These are phyloP conservation scores for Drosophila cognata DNA, from an alignment of 2,888 invertebrate genomes.

Conservation along the genomic window DNA sequence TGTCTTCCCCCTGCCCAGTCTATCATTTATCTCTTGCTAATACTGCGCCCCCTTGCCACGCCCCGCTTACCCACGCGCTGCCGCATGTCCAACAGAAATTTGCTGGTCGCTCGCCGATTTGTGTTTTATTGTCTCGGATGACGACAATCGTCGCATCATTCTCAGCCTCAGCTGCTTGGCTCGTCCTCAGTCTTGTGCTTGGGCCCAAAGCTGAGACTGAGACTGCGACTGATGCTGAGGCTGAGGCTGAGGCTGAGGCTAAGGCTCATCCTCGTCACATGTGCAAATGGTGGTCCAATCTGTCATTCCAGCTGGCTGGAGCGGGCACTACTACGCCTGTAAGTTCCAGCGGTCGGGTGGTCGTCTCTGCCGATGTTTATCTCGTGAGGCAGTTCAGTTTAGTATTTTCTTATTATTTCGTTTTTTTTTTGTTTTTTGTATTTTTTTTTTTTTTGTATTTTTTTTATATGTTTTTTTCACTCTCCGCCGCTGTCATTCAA, in stretches of 20 bases:
- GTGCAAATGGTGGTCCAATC: conserved; percentile 67
- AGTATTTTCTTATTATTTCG: conserved; percentile 37
- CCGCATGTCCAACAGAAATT: neutral
- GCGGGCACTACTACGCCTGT: conserved; percentile 13
- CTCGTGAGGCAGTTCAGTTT: conserved; percentile 56
- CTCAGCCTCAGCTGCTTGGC: conserved; percentile 6
- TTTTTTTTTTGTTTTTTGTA: conserved; percentile 7
- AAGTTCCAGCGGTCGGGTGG: conserved; percentile 59
- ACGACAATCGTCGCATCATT: conserved; percentile 38
- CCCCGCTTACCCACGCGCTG: neutral
- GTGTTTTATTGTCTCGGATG: conserved; percentile 50
- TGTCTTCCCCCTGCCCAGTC: neutral
- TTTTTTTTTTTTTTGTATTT: conserved; percentile 10
- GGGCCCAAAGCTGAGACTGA: neutral
- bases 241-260: neutral
- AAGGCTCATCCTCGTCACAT: conserved; percentile 51
- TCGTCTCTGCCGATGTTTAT: conserved; percentile 61
- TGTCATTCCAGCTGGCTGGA: conserved; percentile 61
- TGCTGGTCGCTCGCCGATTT: conserved; percentile 36
- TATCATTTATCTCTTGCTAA: conserved; percentile 19
- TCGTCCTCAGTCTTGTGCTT: neutral
- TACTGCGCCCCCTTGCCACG: neutral
- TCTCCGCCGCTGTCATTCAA: conserved; percentile 64
- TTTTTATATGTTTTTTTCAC: conserved; percentile 10
- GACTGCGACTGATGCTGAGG: neutral